phyloP scores from a whole-genome alignment of 1,140 invertebrate species.

The Leptopilina clavipes region DNA sequence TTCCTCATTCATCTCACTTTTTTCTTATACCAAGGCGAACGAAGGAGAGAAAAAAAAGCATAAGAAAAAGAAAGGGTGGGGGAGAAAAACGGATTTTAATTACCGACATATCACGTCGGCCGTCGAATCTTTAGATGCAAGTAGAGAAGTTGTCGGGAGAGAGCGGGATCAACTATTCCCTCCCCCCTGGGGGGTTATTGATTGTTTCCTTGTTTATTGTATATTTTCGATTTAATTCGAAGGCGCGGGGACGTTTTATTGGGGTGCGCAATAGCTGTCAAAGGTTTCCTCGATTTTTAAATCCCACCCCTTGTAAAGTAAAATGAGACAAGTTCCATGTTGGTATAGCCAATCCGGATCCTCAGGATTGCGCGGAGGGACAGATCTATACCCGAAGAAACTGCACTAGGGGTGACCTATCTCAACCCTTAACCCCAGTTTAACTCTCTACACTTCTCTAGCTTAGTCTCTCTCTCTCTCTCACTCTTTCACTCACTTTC shows the following conservation, averaged over 20 bases:
- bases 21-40: constrained; percentile 40
- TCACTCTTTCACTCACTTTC: too few species aligned
- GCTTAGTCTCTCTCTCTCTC: constrained; percentile 29
- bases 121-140: constrained; percentile 44
- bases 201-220: constrained; percentile 75
- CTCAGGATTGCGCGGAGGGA: constrained; percentile 50
- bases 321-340: constrained; percentile 68
- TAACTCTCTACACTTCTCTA: constrained; percentile 26
- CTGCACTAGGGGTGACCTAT: constrained; percentile 40
- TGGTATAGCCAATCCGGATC: constrained; percentile 52
- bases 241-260: constrained; percentile 51
- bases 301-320: constrained; percentile 71
- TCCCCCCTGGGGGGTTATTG: constrained; percentile 68
- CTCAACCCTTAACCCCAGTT: constrained; percentile 38
- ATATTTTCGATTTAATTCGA: constrained; percentile 76
- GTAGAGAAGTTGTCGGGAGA: constrained; percentile 38
- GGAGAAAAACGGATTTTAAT: constrained; percentile 70
- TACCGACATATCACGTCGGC: constrained; percentile 71
- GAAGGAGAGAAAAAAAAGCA: background rate
- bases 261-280: constrained; percentile 73
- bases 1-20: constrained; percentile 38
- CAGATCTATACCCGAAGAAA: constrained; percentile 41
- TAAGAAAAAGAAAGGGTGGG: background rate
- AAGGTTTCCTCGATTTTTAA: constrained; percentile 73
- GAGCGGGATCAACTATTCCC: too few species aligned